These are phyloP conservation scores for Leiothrix lutea DNA, from an alignment of 2,113 vertebrate species.

Conservation along the genomic window DNA sequence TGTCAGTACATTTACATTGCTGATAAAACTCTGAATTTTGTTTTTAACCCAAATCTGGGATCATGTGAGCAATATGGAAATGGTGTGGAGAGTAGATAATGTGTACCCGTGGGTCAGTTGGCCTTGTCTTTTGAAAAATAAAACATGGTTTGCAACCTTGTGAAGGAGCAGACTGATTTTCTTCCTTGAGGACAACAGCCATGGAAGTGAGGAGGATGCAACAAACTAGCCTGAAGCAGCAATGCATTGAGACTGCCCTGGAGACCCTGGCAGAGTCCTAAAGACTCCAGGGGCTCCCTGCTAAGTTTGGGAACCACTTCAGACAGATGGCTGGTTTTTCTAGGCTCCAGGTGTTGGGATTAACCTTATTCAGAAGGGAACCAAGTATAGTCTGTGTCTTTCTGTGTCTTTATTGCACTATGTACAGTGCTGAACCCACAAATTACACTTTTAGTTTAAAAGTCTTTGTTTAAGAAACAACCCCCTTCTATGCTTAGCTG, in stretches of 20 bases:
- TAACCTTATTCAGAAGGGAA: not conserved
- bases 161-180: not conserved
- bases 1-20: not conserved
- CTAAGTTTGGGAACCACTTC: not conserved
- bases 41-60: not conserved
- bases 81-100: not conserved
- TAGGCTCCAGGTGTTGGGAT: not conserved
- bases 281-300: not conserved
- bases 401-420: not conserved
- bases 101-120: fast-evolving
- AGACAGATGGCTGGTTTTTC: not conserved
- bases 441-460: not conserved
- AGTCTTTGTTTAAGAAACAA: not conserved
- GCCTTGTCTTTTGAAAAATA: not conserved
- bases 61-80: not conserved
- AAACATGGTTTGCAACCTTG: fast-evolving
- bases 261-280: not conserved
- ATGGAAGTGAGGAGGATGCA: not conserved
- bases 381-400: not conserved
- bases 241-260: not conserved
- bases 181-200: not conserved
- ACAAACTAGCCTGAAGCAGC: not conserved
- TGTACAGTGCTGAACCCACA: not conserved
- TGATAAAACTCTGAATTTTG: not conserved
- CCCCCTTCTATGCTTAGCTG: not conserved